These are phyloP conservation scores for Channa maculata DNA, from an alignment of 2,113 vertebrate genomes.

Conservation along the genomic window DNA sequence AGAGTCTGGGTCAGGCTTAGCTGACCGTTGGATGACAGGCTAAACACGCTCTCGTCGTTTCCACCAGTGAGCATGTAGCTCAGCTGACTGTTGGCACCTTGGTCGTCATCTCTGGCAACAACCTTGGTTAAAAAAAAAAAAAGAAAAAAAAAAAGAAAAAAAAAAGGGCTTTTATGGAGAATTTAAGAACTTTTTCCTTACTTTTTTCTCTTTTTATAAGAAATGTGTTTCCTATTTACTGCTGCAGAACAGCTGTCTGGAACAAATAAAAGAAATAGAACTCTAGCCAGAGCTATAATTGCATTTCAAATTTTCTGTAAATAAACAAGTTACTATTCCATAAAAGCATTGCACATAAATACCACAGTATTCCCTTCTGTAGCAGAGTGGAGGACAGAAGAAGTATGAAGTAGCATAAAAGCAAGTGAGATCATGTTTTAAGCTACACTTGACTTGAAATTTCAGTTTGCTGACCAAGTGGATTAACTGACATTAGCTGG, in stretches of 20 bases:
- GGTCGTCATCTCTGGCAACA: constrained; percentile 94
- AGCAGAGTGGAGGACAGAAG: background rate
- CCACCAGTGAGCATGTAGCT: constrained; percentile 88
- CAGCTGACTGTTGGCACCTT: constrained; percentile 89
- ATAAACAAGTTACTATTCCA: too few species aligned
- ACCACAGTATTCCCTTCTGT: background rate
- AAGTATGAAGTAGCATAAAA: background rate
- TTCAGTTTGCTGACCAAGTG: background rate
- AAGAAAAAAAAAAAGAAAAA: too few species aligned
- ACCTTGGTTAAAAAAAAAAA: constrained; percentile 81
- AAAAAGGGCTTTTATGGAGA: background rate
- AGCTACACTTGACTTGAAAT: background rate
- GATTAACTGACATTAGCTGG: background rate
- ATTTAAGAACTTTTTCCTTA: background rate
- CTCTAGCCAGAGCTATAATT: too few species aligned
- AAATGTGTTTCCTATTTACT: too few species aligned
- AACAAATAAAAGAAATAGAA: background rate
- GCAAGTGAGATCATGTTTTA: background rate
- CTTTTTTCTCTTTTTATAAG: too few species aligned
- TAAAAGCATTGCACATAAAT: background rate
- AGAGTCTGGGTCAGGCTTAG: constrained; percentile 88
- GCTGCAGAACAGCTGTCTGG: too few species aligned
- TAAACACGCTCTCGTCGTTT: constrained; percentile 89
- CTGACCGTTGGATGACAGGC: constrained; percentile 89
- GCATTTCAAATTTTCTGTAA: too few species aligned